Conservation (phyloP, 2,888 invertebrate species). For the Eupithecia centaureata region DNA sequence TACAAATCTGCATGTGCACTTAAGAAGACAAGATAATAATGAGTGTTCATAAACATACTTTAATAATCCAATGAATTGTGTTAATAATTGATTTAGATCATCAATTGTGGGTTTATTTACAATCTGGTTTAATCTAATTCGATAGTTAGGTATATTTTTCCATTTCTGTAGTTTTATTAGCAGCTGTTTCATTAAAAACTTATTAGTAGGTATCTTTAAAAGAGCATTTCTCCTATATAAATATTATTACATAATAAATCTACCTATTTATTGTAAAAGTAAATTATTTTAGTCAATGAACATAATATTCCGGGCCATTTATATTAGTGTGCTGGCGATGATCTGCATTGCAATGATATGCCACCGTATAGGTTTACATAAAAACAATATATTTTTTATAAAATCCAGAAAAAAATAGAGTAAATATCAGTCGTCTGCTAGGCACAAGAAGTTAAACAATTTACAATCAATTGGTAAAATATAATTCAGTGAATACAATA, state of each 20-base stretch:
- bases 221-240: constrained; percentile 58
- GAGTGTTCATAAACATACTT: neutral
- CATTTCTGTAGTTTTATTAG: constrained; percentile 16
- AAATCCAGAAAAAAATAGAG: constrained; percentile 44
- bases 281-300: constrained; percentile 52
- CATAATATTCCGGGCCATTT: constrained; percentile 51
- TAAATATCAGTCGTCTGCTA: constrained; percentile 43
- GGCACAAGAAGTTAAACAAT: constrained; percentile 4
- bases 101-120: neutral
- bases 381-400: no score
- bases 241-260: constrained; percentile 49
- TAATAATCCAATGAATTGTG: neutral
- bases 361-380: no score
- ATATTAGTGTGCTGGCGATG: constrained; percentile 57
- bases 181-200: constrained; percentile 41
- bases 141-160: neutral
- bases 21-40: constrained; percentile 7
- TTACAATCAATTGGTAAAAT: constrained; percentile 8
- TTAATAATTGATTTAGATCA: neutral
- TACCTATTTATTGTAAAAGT: constrained; percentile 66
- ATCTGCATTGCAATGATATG: constrained; percentile 46
- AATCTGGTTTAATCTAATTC: constrained; percentile 11
- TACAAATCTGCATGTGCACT: constrained; percentile 47
- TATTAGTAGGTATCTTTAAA: constrained; percentile 46
- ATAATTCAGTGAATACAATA: neutral